Base-by-base conservation (phyloP, 2,888 invertebrate species). In the Rhingia rostrata region DNA sequence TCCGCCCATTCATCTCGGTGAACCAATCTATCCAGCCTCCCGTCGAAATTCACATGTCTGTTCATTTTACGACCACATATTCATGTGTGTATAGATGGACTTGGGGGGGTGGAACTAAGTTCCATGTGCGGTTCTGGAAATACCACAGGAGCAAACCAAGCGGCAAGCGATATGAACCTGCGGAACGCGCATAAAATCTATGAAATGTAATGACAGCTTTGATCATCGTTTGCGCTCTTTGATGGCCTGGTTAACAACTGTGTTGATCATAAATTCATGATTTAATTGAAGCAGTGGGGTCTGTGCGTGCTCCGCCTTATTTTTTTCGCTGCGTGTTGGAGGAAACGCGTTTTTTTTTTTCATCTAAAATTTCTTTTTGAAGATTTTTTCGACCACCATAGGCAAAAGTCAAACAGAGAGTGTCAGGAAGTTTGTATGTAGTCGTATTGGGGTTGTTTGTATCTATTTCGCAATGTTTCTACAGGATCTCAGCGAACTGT, bases 191-290 rank as follows among this genome's bases (percentile, higher is more conserved):
- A 84, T 84, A 84, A 84, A 84, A 84, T 80, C 86, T 87, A 75
- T 88, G 87, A 88, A 87, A 82, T 88, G 88, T 87, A 88, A 88
- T 88, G 88, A 88, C 88, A 88, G 88, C 88, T 88, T 88, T 88
- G 88, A 88, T 88, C 88, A 88, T 87, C 87, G 83, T 78, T 74
- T 64, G 85, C 77, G 72, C 70, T 75, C 86, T 88, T 88, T 88
- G 87, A 88, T 87, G 74, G 84, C 84, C 84, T 84, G 84, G 84
- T 74, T 84, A 84, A 84, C 84, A 84, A 84, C 84, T 80, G 73
- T 84, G 79, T 80, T 84, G 84, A 80, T 84, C 84, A 80, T 84
- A 84, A 84, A 84, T 84, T 84, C 80, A 80, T 84, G 80, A 69
- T 84, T 84, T 84, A 79, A 84, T 84, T 84, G 84, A 84, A 69